A percentile compares a stretch with the other conserved stretches of the same genome.
phyloP scores from a whole-genome alignment of 2,888 invertebrate genomes.

The Drosophila gaucha region DNA sequence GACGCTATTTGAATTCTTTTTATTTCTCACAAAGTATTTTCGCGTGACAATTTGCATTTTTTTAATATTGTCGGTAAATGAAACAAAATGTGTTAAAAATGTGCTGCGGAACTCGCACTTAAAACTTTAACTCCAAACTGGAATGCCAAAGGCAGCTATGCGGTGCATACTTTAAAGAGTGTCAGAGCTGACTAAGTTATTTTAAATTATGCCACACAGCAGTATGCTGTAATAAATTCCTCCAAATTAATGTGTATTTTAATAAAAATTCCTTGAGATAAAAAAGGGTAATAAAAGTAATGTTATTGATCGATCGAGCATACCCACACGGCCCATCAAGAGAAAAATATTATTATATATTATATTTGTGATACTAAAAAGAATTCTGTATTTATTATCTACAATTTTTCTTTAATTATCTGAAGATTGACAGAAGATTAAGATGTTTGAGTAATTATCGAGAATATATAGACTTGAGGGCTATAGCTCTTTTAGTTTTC shows the following conservation, averaged over 20 bases:
- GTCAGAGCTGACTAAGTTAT: not conserved
- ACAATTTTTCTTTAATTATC: no score
- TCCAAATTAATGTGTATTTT: not conserved
- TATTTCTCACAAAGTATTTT: constrained; percentile 41
- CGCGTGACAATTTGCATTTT: constrained; percentile 61
- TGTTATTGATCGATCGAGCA: no score
- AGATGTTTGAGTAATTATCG: no score
- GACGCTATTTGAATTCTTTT: constrained; percentile 66
- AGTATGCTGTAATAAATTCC: constrained; percentile 12
- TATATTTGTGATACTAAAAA: no score
- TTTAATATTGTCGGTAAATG: constrained; percentile 48
- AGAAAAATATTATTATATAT: no score
- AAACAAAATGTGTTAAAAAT: constrained; percentile 49
- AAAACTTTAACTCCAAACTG: constrained; percentile 19
- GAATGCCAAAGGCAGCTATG: not conserved
- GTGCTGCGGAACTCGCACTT: constrained; percentile 13
- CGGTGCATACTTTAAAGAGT: constrained; percentile 6
- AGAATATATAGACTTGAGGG: no score
- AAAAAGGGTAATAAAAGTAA: no score
- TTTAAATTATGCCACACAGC: constrained; percentile 1
- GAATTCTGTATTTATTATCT: no score
- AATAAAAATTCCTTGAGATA: not conserved
- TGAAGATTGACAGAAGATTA: no score
- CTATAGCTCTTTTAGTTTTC: no score
- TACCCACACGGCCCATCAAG: no score